These are phyloP conservation scores for Lepus americanus DNA, from an alignment of 2,113 vertebrate genomes.

Conservation along the genomic window DNA sequence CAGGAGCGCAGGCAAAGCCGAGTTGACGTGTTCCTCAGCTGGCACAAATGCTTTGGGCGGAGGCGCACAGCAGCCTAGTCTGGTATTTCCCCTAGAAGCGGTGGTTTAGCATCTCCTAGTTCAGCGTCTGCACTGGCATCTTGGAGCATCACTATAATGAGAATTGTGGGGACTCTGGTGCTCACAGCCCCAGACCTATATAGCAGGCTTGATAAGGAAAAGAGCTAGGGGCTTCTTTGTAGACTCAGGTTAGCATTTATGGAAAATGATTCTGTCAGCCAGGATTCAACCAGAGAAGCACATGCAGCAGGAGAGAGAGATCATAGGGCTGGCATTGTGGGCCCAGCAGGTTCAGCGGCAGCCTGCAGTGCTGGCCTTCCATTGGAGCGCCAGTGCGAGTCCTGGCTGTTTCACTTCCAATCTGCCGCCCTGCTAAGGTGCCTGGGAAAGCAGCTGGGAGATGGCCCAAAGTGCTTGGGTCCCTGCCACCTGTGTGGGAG, in stretches of 20 bases:
- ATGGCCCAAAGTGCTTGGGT: too few species aligned
- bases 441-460: too few species aligned
- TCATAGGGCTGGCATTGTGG: neutral
- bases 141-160: neutral
- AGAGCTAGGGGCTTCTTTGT: neutral
- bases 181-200: neutral
- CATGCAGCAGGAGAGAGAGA: neutral
- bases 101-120: neutral
- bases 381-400: too few species aligned
- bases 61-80: neutral
- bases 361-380: too few species aligned
- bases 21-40: neutral
- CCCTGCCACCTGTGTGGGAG: too few species aligned
- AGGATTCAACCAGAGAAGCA: slow-evolving; percentile 4
- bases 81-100: neutral
- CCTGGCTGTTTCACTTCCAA: too few species aligned
- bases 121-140: neutral
- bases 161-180: neutral
- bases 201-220: neutral
- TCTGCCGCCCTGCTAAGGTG: too few species aligned
- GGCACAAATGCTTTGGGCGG: slow-evolving; percentile 9
- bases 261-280: neutral
- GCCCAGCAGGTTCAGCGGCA: neutral
- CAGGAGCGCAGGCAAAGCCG: neutral
- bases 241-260: neutral